A percentile compares a stretch with the other conserved stretches of the same genome.
phyloP scores from a whole-genome alignment of 2,797 vertebrate species.

The Onychomys torridus region DNA sequence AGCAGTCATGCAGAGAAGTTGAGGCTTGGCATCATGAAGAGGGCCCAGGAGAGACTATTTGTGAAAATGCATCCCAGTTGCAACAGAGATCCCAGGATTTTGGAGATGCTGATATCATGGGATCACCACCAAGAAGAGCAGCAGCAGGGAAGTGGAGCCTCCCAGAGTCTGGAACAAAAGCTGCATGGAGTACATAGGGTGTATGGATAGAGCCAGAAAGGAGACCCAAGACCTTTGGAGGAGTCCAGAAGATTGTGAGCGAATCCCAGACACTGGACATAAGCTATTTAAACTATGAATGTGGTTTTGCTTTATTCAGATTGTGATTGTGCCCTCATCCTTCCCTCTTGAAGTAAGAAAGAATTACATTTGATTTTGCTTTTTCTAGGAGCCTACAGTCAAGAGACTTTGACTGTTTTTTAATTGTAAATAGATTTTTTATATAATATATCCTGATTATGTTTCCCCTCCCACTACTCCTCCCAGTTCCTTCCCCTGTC shows the following conservation, averaged over 20 bases:
- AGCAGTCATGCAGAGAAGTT: background rate
- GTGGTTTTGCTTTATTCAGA: background rate
- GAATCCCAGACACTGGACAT: background rate
- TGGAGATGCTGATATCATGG: background rate
- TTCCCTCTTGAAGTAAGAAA: background rate
- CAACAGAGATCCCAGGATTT: background rate
- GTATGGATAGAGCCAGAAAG: background rate
- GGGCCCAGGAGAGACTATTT: background rate
- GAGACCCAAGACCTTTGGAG: background rate
- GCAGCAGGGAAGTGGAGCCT: background rate
- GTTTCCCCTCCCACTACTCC: background rate
- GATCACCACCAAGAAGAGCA: background rate
- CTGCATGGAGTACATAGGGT: background rate
- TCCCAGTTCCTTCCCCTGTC: background rate
- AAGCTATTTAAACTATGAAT: background rate
- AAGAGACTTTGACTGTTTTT: background rate
- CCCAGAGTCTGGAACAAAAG: background rate
- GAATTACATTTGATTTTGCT: background rate
- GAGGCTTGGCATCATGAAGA: background rate
- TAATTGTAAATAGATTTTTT: background rate
- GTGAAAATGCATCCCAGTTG: background rate
- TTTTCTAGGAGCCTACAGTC: background rate
- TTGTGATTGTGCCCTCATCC: background rate
- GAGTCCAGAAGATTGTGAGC: background rate
- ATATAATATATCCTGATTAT: background rate